Conservation (phyloP, 2,888 invertebrate species). For the Axea sp. region DNA sequence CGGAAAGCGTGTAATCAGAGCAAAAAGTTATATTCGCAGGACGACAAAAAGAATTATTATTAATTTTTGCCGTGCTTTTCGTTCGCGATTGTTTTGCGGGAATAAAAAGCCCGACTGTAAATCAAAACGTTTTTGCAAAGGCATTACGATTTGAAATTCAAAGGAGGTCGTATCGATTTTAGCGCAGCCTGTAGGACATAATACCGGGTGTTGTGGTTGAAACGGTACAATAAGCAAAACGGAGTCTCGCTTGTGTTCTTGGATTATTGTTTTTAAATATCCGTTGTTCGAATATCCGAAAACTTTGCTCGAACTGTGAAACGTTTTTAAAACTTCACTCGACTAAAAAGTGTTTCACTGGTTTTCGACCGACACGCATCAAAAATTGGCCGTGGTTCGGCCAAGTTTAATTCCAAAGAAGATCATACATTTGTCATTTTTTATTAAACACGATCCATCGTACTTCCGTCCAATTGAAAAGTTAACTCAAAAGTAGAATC, state of each 20-base stretch:
- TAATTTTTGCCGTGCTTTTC: conserved; percentile 10
- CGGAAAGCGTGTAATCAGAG: conserved; percentile 22
- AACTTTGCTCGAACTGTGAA: too few relatives aligned
- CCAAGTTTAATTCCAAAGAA: too few relatives aligned
- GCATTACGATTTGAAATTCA: conserved; percentile 44
- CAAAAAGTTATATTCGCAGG: conserved; percentile 2
- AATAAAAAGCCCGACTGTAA: conserved; percentile 19
- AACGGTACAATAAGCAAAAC: not conserved
- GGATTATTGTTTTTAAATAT: not conserved
- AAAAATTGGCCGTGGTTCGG: too few relatives aligned
- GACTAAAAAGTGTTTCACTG: too few relatives aligned
- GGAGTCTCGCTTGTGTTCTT: not conserved
- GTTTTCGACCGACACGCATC: too few relatives aligned
- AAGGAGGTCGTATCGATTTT: conserved; percentile 50
- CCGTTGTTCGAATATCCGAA: too few relatives aligned
- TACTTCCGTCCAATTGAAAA: too few relatives aligned
- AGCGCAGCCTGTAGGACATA: conserved; percentile 26
- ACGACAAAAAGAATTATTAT: conserved; percentile 9
- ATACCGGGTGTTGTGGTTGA: conserved; percentile 23
- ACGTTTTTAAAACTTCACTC: too few relatives aligned
- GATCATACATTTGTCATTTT: too few relatives aligned
- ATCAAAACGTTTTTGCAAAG: conserved; percentile 43
- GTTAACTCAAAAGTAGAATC: too few relatives aligned
- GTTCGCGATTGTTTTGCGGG: not conserved
- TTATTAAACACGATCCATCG: too few relatives aligned